Evolutionary conservation across 2,113 vertebrate genomes (phyloP).

Genomic region (Cyprinus carpio): DNA sequence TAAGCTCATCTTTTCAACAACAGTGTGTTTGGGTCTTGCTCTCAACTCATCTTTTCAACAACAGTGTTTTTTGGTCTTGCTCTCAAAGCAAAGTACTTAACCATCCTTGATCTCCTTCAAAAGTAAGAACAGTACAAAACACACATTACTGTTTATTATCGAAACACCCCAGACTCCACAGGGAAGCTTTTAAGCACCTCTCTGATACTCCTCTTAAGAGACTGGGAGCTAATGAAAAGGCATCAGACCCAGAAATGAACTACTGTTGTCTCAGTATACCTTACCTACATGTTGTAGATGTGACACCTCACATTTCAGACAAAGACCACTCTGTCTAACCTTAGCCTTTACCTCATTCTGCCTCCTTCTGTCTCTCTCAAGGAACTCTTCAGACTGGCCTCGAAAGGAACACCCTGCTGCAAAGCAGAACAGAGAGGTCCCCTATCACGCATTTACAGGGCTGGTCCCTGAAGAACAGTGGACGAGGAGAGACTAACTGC

Average conservation of each 20-base stretch:
- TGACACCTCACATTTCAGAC: slow-evolving; percentile 40
- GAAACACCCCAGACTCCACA: not conserved
- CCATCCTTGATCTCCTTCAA: not conserved
- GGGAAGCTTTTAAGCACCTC: slow-evolving; percentile 9
- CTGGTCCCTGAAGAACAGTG: not conserved
- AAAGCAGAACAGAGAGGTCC: not conserved
- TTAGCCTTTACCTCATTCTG: not conserved
- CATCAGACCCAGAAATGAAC: slow-evolving; percentile 6
- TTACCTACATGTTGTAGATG: not conserved
- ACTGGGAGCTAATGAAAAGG: slow-evolving; percentile 12
- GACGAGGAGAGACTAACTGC: not conserved
- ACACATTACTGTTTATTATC: not conserved
- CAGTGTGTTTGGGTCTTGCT: not conserved
- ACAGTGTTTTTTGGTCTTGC: not conserved
- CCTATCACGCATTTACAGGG: not conserved
- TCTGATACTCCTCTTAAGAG: slow-evolving; percentile 17
- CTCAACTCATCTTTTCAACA: not conserved
- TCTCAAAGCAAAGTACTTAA: not conserved
- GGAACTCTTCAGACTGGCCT: not conserved
- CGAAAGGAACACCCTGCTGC: not conserved
- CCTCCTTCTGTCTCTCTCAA: not conserved
- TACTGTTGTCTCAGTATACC: not conserved
- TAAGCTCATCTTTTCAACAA: not conserved
- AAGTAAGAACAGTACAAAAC: not conserved
- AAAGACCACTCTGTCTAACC: not conserved